A percentile compares a stretch with the other conserved stretches of the same genome.
Conservation (phyloP, 2,113 vertebrate species). For the Calypte anna region DNA sequence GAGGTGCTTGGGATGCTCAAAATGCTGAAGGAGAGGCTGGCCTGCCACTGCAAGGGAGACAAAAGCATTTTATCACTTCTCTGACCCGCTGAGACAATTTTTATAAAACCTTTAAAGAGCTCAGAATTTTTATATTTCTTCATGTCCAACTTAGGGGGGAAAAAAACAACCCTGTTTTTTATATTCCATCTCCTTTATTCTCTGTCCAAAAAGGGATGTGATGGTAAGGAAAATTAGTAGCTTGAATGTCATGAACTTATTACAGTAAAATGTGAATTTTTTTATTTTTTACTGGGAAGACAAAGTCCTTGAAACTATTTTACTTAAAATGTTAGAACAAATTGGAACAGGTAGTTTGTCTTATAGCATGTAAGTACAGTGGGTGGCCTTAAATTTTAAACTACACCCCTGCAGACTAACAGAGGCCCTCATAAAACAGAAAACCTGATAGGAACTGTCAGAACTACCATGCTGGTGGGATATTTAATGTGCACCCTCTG, state of each 20-base stretch:
- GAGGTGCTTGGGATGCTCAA: conserved; percentile 32
- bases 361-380: not conserved
- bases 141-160: not conserved
- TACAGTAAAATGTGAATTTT: not conserved
- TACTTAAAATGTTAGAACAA: not conserved
- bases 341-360: not conserved
- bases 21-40: conserved; percentile 50
- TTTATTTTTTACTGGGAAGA: not conserved
- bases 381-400: not conserved
- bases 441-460: not conserved
- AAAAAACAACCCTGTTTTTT: not conserved
- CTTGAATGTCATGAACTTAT: not conserved
- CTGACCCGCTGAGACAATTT: conserved; percentile 3
- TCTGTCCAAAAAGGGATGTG: not conserved
- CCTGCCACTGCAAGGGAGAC: conserved; percentile 69
- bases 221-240: not conserved
- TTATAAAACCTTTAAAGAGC: not conserved
- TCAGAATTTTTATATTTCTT: not conserved
- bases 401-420: not conserved
- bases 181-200: not conserved
- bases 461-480: not conserved
- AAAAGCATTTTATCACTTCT: conserved; percentile 48
- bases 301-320: not conserved
- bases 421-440: not conserved
- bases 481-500: not conserved